phyloP scores from a whole-genome alignment of 2,888 invertebrate species.

The Leptopilina drosophilae region DNA sequence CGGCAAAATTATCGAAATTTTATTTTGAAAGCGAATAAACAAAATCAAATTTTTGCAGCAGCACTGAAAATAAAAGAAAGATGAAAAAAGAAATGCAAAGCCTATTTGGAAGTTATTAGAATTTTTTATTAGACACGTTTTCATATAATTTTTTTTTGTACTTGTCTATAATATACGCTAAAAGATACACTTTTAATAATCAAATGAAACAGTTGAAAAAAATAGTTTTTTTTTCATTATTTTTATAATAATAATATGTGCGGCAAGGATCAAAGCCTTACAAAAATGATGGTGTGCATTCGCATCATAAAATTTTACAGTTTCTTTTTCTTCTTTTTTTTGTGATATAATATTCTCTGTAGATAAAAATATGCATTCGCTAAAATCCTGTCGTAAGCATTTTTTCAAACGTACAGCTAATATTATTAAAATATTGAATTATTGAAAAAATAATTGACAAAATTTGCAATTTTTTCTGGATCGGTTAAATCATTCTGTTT shows the following conservation, averaged over 20 bases:
- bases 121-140: slow-evolving; percentile 30
- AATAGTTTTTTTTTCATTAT: slow-evolving; percentile 43
- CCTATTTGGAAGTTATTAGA: not conserved
- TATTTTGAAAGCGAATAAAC: too few relatives aligned
- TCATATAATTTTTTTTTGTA: slow-evolving; percentile 24
- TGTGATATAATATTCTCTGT: slow-evolving; percentile 8
- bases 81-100: not conserved
- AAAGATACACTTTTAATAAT: slow-evolving; percentile 44
- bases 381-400: slow-evolving; percentile 10
- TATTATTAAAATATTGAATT: not conserved
- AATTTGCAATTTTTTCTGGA: slow-evolving; percentile 10
- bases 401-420: slow-evolving; percentile 23
- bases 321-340: not conserved
- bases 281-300: slow-evolving; percentile 21
- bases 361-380: slow-evolving; percentile 29
- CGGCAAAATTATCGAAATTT: too few relatives aligned
- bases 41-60: too few relatives aligned
- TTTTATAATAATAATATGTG: not conserved
- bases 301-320: slow-evolving; percentile 33
- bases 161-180: slow-evolving; percentile 27
- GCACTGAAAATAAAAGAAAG: not conserved
- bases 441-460: not conserved
- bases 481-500: slow-evolving; percentile 11
- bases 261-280: slow-evolving; percentile 15
- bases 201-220: slow-evolving; percentile 47